Percentiles rank a stretch among this genome's conserved stretches.
phyloP scores from a whole-genome alignment of 2,797 vertebrate species.

The Cossypha caffra region DNA sequence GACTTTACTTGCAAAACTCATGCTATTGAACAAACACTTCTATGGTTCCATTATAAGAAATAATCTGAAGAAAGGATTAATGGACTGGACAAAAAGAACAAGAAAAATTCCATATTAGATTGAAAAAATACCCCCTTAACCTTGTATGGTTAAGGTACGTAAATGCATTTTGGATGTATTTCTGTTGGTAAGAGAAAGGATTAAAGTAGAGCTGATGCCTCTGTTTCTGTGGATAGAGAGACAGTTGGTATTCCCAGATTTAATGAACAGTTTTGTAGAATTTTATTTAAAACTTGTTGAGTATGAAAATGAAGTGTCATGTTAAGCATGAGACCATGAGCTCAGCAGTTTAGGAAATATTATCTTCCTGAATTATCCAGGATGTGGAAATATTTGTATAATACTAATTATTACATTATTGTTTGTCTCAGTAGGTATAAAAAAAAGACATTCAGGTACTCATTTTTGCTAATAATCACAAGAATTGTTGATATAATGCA shows the following conservation, averaged over 20 bases:
- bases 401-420: background rate
- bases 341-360: background rate
- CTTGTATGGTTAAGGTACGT: background rate
- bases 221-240: background rate
- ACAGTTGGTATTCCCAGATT: background rate
- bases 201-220: background rate
- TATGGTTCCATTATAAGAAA: background rate
- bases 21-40: background rate
- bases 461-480: background rate
- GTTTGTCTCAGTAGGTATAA: background rate
- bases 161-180: background rate
- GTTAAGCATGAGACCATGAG: background rate
- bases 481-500: background rate
- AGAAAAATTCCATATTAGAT: background rate
- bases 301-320: background rate
- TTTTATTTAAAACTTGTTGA: background rate
- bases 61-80: background rate
- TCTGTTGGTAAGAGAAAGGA: background rate
- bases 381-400: background rate
- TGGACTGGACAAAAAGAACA: background rate
- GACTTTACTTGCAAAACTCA: background rate
- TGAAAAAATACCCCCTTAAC: rapidly evolving
- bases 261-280: background rate
- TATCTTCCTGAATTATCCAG: background rate
- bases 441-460: background rate